Conservation (phyloP, 2,888 invertebrate species). For the Scaptomyza parva region DNA sequence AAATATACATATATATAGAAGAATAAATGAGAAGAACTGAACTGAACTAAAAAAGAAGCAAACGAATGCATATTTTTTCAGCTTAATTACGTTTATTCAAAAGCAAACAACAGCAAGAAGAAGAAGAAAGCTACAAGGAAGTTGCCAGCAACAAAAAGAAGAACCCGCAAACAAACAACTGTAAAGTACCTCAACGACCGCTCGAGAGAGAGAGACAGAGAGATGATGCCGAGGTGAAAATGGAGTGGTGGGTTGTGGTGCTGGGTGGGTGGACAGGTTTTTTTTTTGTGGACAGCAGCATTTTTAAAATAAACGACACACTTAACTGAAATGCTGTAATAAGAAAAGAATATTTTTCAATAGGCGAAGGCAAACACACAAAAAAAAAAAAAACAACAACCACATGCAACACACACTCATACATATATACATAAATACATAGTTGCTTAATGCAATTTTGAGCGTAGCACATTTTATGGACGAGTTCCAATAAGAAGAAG, state of each 20-base stretch:
- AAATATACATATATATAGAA: background rate
- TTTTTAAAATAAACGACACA: conserved; percentile 63
- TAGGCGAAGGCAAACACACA: conserved; percentile 25
- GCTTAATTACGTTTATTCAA: conserved; percentile 74
- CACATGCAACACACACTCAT: conserved; percentile 19
- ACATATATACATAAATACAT: conserved; percentile 8
- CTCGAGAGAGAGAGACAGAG: background rate
- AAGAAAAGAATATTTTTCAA: conserved; percentile 68
- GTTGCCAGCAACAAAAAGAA: conserved; percentile 30
- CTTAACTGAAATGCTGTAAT: conserved; percentile 61
- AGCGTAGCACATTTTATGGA: conserved; percentile 59
- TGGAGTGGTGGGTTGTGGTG: background rate
- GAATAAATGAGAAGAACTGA: background rate
- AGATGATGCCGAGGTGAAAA: background rate
- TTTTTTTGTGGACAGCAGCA: conserved; percentile 22
- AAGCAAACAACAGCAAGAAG: conserved; percentile 23
- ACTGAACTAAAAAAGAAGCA: conserved; percentile 23
- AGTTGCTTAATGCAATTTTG: conserved; percentile 48
- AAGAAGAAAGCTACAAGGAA: conserved; percentile 43
- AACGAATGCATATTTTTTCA: conserved; percentile 69
- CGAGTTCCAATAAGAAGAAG: conserved; percentile 61
- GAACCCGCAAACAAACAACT: conserved; percentile 9
- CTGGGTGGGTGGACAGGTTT: conserved; percentile 8
- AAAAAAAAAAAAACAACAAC: conserved; percentile 24
- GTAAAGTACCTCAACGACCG: conserved; percentile 24